These are phyloP conservation scores for Cistogaster globosa DNA, from an alignment of 2,888 invertebrate genomes.

Conservation along the genomic window DNA sequence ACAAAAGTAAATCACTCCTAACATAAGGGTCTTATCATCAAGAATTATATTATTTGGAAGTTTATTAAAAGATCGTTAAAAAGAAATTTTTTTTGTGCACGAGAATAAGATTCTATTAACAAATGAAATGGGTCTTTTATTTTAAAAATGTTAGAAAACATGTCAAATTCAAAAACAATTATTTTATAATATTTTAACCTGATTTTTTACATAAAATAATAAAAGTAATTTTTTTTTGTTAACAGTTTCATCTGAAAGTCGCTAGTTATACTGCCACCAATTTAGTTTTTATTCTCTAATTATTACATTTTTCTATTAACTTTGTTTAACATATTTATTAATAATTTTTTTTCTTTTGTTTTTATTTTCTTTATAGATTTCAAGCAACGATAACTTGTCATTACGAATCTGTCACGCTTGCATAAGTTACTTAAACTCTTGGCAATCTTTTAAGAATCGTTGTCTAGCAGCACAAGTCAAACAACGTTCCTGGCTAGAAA, in stretches of 20 bases:
- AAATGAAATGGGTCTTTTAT: too few relatives aligned
- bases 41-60: too few relatives aligned
- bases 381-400: slow-evolving; percentile 81
- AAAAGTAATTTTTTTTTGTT: background rate
- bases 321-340: background rate
- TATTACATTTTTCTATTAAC: background rate
- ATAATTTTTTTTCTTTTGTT: background rate
- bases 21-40: too few relatives aligned
- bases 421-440: slow-evolving; percentile 83
- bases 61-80: too few relatives aligned
- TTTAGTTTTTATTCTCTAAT: background rate
- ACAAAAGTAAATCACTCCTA: too few relatives aligned
- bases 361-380: slow-evolving; percentile 77
- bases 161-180: too few relatives aligned
- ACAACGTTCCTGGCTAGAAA: slow-evolving; percentile 81
- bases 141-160: too few relatives aligned
- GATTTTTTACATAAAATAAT: too few relatives aligned
- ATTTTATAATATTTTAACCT: too few relatives aligned
- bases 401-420: slow-evolving; percentile 82
- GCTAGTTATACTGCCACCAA: background rate
- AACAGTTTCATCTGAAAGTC: background rate
- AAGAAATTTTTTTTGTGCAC: too few relatives aligned
- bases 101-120: too few relatives aligned
- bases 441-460: slow-evolving; percentile 83
- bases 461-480: slow-evolving; percentile 81